Conservation (phyloP, 2,797 vertebrate genomes). For the Chrysocyon brachyurus region DNA sequence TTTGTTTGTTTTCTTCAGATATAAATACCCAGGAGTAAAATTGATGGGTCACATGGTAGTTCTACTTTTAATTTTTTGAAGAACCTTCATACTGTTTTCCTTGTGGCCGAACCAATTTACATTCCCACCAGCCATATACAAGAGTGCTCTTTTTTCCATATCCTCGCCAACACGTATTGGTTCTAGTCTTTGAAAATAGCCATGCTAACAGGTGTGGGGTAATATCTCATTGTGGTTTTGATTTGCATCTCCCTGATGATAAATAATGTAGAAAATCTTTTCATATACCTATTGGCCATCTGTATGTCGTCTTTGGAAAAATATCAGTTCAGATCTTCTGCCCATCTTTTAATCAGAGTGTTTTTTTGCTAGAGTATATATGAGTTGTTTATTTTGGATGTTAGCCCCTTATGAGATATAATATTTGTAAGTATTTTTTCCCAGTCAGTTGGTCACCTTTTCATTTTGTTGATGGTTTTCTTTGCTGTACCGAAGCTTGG, state of each 20-base stretch:
- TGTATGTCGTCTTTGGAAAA: background rate
- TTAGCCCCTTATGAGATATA: background rate
- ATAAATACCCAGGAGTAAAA: background rate
- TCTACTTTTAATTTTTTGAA: background rate
- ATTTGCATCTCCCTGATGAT: background rate
- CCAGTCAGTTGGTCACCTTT: background rate
- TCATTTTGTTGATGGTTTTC: background rate
- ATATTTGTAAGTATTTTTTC: background rate
- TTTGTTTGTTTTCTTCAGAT: background rate
- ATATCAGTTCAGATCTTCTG: background rate
- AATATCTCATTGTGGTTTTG: background rate
- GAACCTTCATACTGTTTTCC: background rate
- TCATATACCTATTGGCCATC: background rate
- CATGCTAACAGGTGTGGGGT: background rate
- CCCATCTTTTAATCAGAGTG: background rate
- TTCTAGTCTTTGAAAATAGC: background rate
- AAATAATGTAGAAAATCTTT: background rate
- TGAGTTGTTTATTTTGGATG: background rate
- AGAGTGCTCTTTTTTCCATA: background rate
- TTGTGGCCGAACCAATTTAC: background rate
- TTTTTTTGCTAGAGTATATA: background rate
- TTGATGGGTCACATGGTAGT: background rate
- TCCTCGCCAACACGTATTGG: background rate
- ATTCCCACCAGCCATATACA: background rate
- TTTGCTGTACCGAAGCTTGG: background rate